phyloP scores from a whole-genome alignment of 2,888 invertebrate species.

The Griposia aprilina region DNA sequence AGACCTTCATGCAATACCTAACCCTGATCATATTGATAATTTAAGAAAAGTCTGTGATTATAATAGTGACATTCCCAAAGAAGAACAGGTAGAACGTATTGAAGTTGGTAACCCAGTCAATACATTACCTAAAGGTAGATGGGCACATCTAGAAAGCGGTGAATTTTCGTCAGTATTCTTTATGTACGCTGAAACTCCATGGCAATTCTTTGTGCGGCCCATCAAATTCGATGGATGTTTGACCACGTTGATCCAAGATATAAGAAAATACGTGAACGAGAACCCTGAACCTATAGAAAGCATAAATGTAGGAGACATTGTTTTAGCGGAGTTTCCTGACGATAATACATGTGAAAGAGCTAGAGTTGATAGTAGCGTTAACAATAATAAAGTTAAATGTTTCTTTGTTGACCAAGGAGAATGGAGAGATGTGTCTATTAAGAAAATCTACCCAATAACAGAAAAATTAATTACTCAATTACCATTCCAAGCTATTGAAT shows the following conservation, averaged over 20 bases:
- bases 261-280: conserved; percentile 77
- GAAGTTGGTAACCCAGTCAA: conserved; percentile 64
- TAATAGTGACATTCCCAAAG: conserved; percentile 70
- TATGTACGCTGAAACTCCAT: conserved; percentile 83
- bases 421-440: conserved; percentile 80
- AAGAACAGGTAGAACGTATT: conserved; percentile 54
- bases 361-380: conserved; percentile 80
- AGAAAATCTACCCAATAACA: conserved; percentile 86
- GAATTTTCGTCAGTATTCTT: conserved; percentile 84
- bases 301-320: conserved; percentile 83
- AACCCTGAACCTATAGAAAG: conserved; percentile 69
- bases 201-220: conserved; percentile 87
- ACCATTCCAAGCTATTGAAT: conserved; percentile 92
- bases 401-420: conserved; percentile 93
- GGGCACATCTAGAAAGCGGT: conserved; percentile 88
- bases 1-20: conserved; percentile 79
- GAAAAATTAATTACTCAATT: conserved; percentile 87
- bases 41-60: conserved; percentile 86
- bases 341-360: conserved; percentile 85
- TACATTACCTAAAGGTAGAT: conserved; percentile 71
- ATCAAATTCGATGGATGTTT: conserved; percentile 86
- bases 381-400: conserved; percentile 85
- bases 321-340: conserved; percentile 88
- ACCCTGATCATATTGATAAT: conserved; percentile 86
- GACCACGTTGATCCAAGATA: conserved; percentile 80